Evolutionary conservation across 1,140 invertebrate genomes (phyloP).

Genomic region (Pseudomyrmex gracilis): DNA sequence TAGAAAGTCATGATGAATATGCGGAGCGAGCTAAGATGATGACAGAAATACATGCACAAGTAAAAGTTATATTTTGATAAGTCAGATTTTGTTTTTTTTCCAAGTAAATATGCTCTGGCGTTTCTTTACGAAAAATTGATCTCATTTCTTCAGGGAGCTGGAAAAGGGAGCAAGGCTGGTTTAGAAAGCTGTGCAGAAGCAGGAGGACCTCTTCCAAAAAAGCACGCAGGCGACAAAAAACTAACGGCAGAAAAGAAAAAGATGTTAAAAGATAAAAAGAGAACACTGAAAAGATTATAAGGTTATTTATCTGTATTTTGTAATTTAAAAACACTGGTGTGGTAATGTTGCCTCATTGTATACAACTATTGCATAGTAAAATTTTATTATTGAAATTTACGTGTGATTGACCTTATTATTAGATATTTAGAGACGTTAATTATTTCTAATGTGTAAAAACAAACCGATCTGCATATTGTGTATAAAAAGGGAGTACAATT

Average conservation of each 20-base stretch:
- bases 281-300: constrained; percentile 96
- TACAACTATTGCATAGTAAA: constrained; percentile 76
- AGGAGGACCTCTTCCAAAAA: constrained; percentile 92
- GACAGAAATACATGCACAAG: constrained; percentile 96
- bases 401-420: constrained; percentile 74
- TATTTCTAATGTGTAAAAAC: constrained; percentile 66
- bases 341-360: constrained; percentile 76
- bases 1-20: constrained; percentile 97
- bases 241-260: constrained; percentile 92
- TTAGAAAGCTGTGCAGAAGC: constrained; percentile 82
- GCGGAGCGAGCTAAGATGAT: constrained; percentile 96
- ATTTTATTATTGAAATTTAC: constrained; percentile 74
- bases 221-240: constrained; percentile 93
- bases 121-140: not conserved
- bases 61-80: constrained; percentile 71
- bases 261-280: constrained; percentile 93
- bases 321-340: constrained; percentile 75
- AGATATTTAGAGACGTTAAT: constrained; percentile 74
- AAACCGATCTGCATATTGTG: constrained; percentile 55
- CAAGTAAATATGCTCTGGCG: not conserved
- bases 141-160: constrained; percentile 74
- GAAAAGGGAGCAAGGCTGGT: constrained; percentile 81
- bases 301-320: constrained; percentile 71
- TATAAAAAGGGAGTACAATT: constrained; percentile 70
- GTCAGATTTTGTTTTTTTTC: not conserved